Conservation (phyloP, 2,888 invertebrate species). For the Escarpia spicata region DNA sequence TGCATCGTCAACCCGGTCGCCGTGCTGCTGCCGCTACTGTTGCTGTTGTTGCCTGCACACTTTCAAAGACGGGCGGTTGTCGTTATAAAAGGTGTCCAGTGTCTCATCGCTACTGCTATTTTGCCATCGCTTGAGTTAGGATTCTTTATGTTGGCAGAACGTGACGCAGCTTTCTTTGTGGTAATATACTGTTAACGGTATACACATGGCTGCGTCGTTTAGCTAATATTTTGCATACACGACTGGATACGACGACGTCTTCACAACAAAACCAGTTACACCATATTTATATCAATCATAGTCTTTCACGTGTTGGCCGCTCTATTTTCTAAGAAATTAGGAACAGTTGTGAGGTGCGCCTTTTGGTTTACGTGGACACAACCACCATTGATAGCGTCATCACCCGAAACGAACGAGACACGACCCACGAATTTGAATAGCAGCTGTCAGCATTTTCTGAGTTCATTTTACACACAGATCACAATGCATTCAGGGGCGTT, state of each 20-base stretch:
- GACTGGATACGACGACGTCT: too few relatives aligned
- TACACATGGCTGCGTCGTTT: too few relatives aligned
- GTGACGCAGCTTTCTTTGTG: too few relatives aligned
- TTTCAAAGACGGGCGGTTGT: too few relatives aligned
- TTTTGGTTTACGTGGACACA: neutral
- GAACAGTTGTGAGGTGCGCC: neutral
- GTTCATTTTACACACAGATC: too few relatives aligned
- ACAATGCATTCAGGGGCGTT: neutral
- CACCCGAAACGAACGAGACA: neutral
- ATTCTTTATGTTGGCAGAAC: too few relatives aligned
- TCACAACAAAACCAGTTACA: too few relatives aligned
- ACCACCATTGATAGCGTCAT: neutral
- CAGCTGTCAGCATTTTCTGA: neutral
- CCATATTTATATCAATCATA: neutral
- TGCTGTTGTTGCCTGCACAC: too few relatives aligned
- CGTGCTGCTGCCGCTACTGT: neutral
- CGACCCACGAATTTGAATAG: neutral
- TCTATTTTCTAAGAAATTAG: neutral
- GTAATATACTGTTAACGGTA: too few relatives aligned
- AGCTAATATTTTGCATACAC: too few relatives aligned
- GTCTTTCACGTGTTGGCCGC: neutral
- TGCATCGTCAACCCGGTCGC: neutral
- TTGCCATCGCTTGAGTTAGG: too few relatives aligned
- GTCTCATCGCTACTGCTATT: too few relatives aligned
- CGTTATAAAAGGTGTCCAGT: neutral